Percentiles rank a stretch among this genome's conserved stretches.
Evolutionary conservation across 2,113 vertebrate species (phyloP).

Genomic region (Cromileptes altivelis): DNA sequence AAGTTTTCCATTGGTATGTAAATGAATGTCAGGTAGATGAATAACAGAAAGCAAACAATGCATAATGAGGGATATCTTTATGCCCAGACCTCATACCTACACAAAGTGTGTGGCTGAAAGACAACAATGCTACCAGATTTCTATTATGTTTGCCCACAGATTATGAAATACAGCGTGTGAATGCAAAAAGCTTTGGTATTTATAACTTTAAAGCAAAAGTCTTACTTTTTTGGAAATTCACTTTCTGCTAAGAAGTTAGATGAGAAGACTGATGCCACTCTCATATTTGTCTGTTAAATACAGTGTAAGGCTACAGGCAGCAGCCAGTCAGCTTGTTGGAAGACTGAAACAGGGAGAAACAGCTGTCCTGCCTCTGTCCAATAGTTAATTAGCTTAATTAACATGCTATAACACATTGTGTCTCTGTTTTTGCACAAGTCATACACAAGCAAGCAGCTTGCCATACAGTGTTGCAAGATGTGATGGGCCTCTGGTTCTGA

Average conservation of each 20-base stretch:
- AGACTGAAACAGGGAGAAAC: no score
- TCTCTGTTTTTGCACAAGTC: no score
- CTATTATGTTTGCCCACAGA: background rate
- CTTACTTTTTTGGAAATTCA: background rate
- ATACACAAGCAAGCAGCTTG: no score
- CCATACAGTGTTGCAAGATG: no score
- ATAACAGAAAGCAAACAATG: constrained; percentile 9
- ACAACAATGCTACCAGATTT: background rate
- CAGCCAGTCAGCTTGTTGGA: no score
- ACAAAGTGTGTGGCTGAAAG: background rate
- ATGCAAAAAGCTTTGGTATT: background rate
- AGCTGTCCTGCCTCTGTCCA: no score
- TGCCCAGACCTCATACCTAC: background rate
- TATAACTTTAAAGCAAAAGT: background rate
- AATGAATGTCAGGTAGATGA: constrained; percentile 11
- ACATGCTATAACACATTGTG: no score
- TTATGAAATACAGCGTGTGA: background rate
- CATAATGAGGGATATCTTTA: constrained; percentile 9
- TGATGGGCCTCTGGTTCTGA: no score
- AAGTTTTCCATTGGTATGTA: constrained; percentile 4
- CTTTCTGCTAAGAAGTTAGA: background rate
- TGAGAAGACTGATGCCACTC: no score
- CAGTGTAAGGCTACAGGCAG: no score
- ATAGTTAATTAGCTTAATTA: no score
- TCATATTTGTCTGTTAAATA: no score